phyloP scores from a whole-genome alignment of 2,113 vertebrate genomes.

The Oenanthe oenanthe region DNA sequence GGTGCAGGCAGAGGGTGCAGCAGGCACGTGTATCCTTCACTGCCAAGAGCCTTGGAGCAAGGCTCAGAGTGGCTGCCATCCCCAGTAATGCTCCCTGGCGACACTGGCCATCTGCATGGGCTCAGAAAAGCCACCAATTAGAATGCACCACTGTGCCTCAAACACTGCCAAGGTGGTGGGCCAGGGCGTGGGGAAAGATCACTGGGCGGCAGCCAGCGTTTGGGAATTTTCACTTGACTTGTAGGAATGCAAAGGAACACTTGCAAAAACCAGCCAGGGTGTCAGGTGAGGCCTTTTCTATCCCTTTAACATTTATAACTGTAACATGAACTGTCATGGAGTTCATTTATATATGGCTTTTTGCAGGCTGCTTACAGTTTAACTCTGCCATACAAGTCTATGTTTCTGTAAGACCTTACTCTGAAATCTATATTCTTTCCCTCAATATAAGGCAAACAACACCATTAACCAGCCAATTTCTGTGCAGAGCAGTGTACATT shows the following conservation, averaged over 20 bases:
- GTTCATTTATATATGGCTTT: background rate
- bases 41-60: background rate
- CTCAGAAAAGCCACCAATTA: constrained; percentile 51
- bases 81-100: background rate
- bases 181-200: background rate
- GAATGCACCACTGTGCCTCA: background rate
- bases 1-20: rapidly evolving
- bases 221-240: constrained; percentile 33
- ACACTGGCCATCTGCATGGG: background rate
- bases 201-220: background rate
- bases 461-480: background rate
- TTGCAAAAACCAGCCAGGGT: background rate
- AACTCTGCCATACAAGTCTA: background rate
- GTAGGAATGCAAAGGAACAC: constrained; percentile 43
- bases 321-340: constrained; percentile 37
- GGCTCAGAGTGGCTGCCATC: background rate
- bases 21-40: rapidly evolving
- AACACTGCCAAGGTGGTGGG: background rate
- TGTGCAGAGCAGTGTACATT: background rate
- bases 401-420: background rate
- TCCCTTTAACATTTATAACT: constrained; percentile 59
- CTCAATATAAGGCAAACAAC: background rate
- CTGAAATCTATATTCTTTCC: background rate
- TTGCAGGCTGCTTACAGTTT: background rate
- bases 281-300: background rate